Base-by-base conservation (phyloP, 2,797 vertebrate genomes). In the Carduelis carduelis region DNA sequence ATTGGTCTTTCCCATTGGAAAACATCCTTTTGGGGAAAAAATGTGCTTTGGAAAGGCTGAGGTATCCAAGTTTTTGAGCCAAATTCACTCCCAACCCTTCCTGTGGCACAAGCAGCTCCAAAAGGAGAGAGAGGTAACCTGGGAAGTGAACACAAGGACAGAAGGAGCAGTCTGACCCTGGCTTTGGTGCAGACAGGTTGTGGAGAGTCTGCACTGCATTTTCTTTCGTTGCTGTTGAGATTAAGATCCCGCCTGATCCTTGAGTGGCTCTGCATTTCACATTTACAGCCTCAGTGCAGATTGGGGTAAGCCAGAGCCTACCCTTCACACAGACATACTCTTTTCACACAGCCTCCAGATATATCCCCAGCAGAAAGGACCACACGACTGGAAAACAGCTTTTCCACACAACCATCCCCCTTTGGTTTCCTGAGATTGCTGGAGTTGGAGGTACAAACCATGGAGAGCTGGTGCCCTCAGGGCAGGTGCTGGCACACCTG, bases 221-320 rank as follows among this genome's bases (percentile, higher is more conserved):
- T 56, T 8, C 23, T 44, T 75, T 68, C 39, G 22, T 28, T 26
- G 18, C 14, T 53, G 18, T 50, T 61, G 60, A 0, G 0, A 39
- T 64, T 69, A 34, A 85, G 41, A 50, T 50, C 60, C 27, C 3
- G 0, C 28, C 43, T 80, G 60, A 68, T 34, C 41, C 23, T 66
- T 79, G 12, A 13, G 26, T n/a, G 37, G 60, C 37, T 76, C 74
- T 80, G 27, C 28, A 23, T 50, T 81, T 69, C 50, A 28, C 39
- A 37, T 91, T 89, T 37, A 43, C 49, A 71, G 12, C 27, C 37
- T 70, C 44, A 2, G 13, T 32, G 59, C 34, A 46, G 32, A 35
- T 1, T 30, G n/a, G 44, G 70, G 16, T 22, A 12, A 27, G 34
- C 39, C n/a, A 28, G 46, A 80, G 37, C 14, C 41, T 35, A 19